phyloP scores from a whole-genome alignment of 2,113 vertebrate species.

The Chunga burmeisteri region DNA sequence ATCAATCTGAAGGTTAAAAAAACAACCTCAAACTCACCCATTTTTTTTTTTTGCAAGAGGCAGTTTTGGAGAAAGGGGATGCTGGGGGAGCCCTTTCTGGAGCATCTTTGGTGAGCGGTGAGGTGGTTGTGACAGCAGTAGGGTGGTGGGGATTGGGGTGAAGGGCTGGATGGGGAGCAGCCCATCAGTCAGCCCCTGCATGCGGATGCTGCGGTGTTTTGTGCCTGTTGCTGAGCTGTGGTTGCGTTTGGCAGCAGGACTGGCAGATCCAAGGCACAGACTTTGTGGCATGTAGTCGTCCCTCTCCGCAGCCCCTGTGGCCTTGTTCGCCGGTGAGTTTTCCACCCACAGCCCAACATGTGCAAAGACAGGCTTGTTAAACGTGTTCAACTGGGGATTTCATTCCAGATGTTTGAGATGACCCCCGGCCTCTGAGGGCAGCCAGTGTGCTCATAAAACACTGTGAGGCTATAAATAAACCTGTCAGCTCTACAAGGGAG shows the following conservation, averaged over 20 bases:
- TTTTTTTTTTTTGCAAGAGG: not conserved
- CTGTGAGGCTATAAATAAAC: slow-evolving; percentile 39
- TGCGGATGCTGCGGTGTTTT: not conserved
- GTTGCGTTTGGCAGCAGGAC: not conserved
- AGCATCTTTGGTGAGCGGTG: accelerated
- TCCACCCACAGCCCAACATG: not conserved
- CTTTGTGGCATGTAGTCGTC: not conserved
- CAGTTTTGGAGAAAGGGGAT: not conserved
- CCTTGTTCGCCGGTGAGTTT: not conserved
- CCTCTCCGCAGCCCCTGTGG: not conserved
- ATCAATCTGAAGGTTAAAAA: not conserved
- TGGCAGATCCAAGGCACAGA: not conserved
- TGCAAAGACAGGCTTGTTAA: not conserved
- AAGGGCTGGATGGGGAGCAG: not conserved
- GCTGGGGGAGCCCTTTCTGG: not conserved
- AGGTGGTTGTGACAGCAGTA: not conserved
- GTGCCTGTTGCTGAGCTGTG: not conserved
- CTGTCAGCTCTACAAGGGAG: not conserved
- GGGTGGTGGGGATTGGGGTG: accelerated
- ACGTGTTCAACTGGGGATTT: not conserved
- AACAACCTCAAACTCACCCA: not conserved
- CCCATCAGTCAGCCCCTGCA: accelerated
- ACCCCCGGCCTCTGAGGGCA: not conserved
- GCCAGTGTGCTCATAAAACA: not conserved
- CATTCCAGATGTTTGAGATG: not conserved